These are phyloP conservation scores for Temnothorax rugatulus DNA, from an alignment of 2,888 invertebrate species.

Conservation along the genomic window DNA sequence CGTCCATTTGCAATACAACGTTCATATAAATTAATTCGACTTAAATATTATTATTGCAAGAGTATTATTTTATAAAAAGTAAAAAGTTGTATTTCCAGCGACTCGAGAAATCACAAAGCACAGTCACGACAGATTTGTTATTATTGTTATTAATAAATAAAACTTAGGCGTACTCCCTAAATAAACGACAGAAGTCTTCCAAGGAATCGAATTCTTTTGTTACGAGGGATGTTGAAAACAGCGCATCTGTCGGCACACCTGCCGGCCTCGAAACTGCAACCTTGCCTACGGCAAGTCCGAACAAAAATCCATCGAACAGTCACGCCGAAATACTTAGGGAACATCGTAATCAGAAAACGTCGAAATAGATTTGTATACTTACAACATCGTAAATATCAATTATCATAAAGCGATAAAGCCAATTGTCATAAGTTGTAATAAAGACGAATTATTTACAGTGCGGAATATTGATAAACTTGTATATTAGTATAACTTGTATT, in stretches of 20 bases:
- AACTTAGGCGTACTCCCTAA: neutral
- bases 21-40: neutral
- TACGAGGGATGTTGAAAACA: conserved; percentile 40
- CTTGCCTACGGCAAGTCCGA: neutral
- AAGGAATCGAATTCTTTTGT: conserved; percentile 5
- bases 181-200: neutral
- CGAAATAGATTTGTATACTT: neutral
- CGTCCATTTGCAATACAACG: neutral
- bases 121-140: neutral
- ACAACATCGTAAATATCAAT: neutral
- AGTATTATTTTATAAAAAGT: neutral
- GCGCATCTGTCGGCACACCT: conserved; percentile 62
- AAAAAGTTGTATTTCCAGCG: neutral
- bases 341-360: neutral
- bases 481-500: neutral
- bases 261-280: conserved; percentile 24
- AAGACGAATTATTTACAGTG: neutral
- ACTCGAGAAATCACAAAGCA: neutral
- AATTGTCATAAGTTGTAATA: neutral
- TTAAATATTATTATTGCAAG: neutral
- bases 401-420: neutral
- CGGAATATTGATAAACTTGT: neutral
- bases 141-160: neutral
- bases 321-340: neutral
- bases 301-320: neutral